A percentile compares a stretch with the other conserved stretches of the same genome.
Conservation (phyloP, 2,113 vertebrate genomes). For the Sminthopsis crassicaudata region DNA sequence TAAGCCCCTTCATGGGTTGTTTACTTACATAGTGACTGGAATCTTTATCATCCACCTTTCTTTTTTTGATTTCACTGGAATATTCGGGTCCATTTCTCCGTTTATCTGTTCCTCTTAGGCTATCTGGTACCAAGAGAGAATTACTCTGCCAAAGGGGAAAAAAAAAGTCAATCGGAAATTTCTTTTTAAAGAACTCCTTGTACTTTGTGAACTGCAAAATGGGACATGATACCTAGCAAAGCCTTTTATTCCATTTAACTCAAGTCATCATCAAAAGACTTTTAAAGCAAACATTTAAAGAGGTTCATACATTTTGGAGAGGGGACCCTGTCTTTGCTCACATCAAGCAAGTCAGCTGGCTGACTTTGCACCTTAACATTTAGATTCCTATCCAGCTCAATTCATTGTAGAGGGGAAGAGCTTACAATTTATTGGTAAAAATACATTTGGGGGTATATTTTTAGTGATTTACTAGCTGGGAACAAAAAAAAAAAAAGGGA, state of each 20-base stretch:
- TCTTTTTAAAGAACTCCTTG: conserved; percentile 49
- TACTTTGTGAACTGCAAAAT: conserved; percentile 62
- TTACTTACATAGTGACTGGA: conserved; percentile 91
- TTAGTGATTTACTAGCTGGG: conserved; percentile 25
- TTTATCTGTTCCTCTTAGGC: conserved; percentile 88
- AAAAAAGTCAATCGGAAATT: conserved; percentile 72
- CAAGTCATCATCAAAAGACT: conserved; percentile 54
- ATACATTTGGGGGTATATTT: conserved; percentile 5
- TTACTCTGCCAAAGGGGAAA: conserved; percentile 87
- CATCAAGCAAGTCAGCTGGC: conserved; percentile 10
- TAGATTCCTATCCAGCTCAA: conserved; percentile 58
- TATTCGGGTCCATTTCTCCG: conserved; percentile 90
- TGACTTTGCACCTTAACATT: conserved; percentile 56
- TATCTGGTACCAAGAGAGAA: conserved; percentile 88
- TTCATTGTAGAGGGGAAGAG: conserved; percentile 36
- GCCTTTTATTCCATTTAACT: conserved; percentile 68
- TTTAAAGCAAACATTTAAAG: conserved; percentile 62
- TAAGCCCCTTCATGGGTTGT: conserved; percentile 60
- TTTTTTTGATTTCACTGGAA: conserved; percentile 90
- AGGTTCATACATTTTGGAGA: conserved; percentile 56
- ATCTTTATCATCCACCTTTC: conserved; percentile 92
- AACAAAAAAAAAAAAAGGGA: background rate
- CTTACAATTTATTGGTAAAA: conserved; percentile 43
- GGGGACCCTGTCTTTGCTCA: conserved; percentile 1
- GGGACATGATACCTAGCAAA: conserved; percentile 36